phyloP scores from a whole-genome alignment of 2,888 invertebrate genomes.

The Empis stercorea region DNA sequence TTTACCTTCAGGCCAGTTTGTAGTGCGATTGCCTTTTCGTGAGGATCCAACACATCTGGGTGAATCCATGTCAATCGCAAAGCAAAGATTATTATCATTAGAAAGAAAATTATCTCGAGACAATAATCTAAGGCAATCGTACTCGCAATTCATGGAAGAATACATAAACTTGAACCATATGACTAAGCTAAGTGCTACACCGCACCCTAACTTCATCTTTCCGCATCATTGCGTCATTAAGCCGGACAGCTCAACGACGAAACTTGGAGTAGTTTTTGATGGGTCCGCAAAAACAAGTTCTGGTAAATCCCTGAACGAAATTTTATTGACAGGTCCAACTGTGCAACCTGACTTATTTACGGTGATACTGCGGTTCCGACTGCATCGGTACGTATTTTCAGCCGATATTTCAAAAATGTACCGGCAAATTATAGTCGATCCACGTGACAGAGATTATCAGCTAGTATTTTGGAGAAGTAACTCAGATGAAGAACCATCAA shows the following conservation, averaged over 20 bases:
- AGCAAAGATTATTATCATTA: not conserved
- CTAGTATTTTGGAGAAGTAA: slow-evolving; percentile 10
- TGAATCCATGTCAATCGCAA: not conserved
- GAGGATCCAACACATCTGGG: not conserved
- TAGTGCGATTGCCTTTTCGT: not conserved
- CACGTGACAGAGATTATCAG: slow-evolving; percentile 7
- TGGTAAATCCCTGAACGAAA: slow-evolving; percentile 8
- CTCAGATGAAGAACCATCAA: no score
- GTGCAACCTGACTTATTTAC: slow-evolving; percentile 7
- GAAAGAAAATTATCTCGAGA: not conserved
- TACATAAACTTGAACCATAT: no score
- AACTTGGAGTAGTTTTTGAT: slow-evolving; percentile 8
- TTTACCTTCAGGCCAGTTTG: not conserved
- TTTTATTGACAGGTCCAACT: slow-evolving; percentile 5
- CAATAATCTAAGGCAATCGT: no score
- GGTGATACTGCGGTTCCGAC: slow-evolving; percentile 7
- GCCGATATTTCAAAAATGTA: slow-evolving; percentile 11
- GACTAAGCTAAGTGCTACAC: no score
- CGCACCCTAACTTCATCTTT: slow-evolving; percentile 1
- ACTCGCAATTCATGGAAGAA: no score
- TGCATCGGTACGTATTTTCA: slow-evolving; percentile 9
- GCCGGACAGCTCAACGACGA: not conserved
- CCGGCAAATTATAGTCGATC: slow-evolving; percentile 6
- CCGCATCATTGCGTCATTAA: slow-evolving; percentile 6
- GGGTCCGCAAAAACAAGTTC: slow-evolving; percentile 2